Evolutionary conservation across 2,113 vertebrate species (phyloP), one percentile per base, ranked within the genome.

Genomic region (Percina caprodes): DNA sequence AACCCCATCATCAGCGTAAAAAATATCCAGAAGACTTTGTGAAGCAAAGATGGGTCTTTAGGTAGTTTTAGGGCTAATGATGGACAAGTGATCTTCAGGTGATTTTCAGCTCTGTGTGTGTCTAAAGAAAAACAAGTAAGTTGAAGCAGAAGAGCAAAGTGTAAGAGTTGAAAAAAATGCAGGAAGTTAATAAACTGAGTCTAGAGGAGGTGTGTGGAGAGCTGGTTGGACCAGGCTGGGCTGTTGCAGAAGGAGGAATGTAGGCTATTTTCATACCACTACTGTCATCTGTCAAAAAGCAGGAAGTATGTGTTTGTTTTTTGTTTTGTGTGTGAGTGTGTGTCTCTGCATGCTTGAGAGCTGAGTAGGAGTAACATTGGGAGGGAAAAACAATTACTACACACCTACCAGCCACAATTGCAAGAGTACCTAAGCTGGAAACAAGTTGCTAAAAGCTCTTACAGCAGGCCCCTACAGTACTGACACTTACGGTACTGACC

Each of bases 251-350:
- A 18, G 74, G 66, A 84, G 77, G 88, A 94, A 94, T 94, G 91
- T 88, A 71, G 69, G 68, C 83, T 79, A 87, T 92, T 90, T 90
- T 61, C 88, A 89, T 59, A 88, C 60, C 26, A 60, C 84, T 72
- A 23, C 84, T 88, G 86, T 90, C 88, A 93, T 91, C 77, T 90
- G 81, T 92, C 82, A 88, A 82, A 77, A 88, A 69, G 73, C 68
- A 82, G 76, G 67, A 86, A 2, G 23, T 61, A 35, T 21, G n/a
- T 12, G 21, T 62, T n/a, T n/a, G n/a, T n/a, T n/a, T n/a, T 26
- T 7, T 24, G 60, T 2, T 56, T 59, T 14, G 18, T 18, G 13
- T 42, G 49, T 15, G 10, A 3, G 23, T 60, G 52, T 58, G 68
- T 79, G 62, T 84, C 13, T 77, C 52, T 61, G 81, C 79, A 73